A percentile compares a stretch with the other conserved stretches of the same genome.
Conservation (phyloP, 2,888 invertebrate species). For the Eucera pruinosa region DNA sequence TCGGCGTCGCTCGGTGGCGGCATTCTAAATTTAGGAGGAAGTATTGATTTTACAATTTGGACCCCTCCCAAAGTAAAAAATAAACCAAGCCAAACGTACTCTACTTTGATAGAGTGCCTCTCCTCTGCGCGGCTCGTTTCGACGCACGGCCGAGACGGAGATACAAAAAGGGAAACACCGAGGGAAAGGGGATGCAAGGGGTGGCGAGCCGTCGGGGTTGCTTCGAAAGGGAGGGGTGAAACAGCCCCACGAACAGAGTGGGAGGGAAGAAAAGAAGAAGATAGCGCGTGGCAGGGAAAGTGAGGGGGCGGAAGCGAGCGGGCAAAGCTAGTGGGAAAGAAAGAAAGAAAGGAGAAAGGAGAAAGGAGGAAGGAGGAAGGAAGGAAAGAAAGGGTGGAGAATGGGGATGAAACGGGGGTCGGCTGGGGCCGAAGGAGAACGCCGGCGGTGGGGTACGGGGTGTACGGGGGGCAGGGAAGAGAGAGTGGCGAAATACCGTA, state of each 20-base stretch:
- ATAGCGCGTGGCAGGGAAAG: slow-evolving; percentile 59
- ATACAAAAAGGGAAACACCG: slow-evolving; percentile 61
- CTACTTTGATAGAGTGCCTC: slow-evolving; percentile 84
- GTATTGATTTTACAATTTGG: slow-evolving; percentile 84
- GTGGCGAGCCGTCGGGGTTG: slow-evolving; percentile 16
- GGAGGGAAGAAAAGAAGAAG: slow-evolving; percentile 60
- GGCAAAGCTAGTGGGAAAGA: slow-evolving; percentile 9
- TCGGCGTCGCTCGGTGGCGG: slow-evolving; percentile 67
- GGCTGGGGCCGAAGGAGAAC: slow-evolving; percentile 26
- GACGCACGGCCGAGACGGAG: slow-evolving; percentile 74
- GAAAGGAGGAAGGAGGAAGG: slow-evolving; percentile 13
- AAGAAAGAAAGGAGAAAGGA: slow-evolving; percentile 3
- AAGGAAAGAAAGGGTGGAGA: slow-evolving; percentile 1
- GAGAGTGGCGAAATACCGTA: slow-evolving; percentile 68
- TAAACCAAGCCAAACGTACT: slow-evolving; percentile 84
- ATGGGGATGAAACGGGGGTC: slow-evolving; percentile 3
- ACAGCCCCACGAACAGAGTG: slow-evolving; percentile 28
- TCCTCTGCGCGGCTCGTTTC: slow-evolving; percentile 80
- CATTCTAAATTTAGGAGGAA: slow-evolving; percentile 83
- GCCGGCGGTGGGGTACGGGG: background rate
- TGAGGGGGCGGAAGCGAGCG: slow-evolving; percentile 33
- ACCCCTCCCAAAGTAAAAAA: slow-evolving; percentile 84
- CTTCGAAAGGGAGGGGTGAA: slow-evolving; percentile 37
- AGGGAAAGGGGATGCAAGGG: slow-evolving; percentile 38
- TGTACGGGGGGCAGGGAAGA: slow-evolving; percentile 12